These are phyloP conservation scores for Drosophila fuyamai DNA, from an alignment of 1,140 invertebrate genomes.

Conservation along the genomic window DNA sequence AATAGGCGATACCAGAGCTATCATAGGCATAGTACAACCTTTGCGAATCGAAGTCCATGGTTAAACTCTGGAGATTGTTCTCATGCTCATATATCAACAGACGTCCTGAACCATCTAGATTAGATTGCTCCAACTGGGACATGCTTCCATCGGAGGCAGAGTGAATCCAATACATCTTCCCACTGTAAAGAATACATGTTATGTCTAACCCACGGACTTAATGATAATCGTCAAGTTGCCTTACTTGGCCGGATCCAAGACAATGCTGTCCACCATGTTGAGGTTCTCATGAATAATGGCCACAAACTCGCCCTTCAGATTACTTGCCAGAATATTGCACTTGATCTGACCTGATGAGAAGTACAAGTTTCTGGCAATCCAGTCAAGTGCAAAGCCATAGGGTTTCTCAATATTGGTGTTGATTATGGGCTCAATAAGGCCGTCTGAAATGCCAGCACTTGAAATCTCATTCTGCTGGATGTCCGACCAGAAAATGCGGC, in stretches of 20 bases:
- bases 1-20: constrained; percentile 88
- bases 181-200: constrained; percentile 85
- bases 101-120: constrained; percentile 88
- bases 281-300: constrained; percentile 83
- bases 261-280: constrained; percentile 86
- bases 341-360: constrained; percentile 85
- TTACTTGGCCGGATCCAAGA: constrained; percentile 88
- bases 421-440: constrained; percentile 88
- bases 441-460: constrained; percentile 88
- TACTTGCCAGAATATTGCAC: constrained; percentile 88
- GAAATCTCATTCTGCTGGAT: constrained; percentile 90
- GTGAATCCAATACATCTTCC: constrained; percentile 88
- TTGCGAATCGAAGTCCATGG: constrained; percentile 87
- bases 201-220: too few relatives aligned
- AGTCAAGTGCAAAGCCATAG: constrained; percentile 88
- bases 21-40: constrained; percentile 90
- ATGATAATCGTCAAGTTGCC: background rate
- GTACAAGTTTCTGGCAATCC: constrained; percentile 91
- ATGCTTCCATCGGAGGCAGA: constrained; percentile 68
- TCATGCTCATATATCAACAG: constrained; percentile 60
- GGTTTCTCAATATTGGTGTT: constrained; percentile 88
- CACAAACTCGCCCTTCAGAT: constrained; percentile 90
- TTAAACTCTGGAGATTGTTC: constrained; percentile 86
- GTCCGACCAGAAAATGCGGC: constrained; percentile 93
- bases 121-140: constrained; percentile 87